phyloP scores from a whole-genome alignment of 2,888 invertebrate species.

The Argynnis bischoffii region DNA sequence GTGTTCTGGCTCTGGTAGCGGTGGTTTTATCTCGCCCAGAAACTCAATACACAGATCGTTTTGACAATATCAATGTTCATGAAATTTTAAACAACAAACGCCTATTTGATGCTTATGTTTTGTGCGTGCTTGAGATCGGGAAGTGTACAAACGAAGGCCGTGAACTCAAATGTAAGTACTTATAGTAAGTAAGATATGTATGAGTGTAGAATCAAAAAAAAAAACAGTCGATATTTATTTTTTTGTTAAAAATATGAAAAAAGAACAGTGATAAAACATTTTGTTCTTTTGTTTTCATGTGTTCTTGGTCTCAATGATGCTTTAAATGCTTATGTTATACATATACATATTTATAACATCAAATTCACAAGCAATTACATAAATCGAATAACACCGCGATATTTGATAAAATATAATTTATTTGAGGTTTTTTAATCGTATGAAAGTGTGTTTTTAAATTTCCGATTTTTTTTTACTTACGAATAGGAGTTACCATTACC shows the following conservation, averaged over 20 bases:
- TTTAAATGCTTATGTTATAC: too few relatives aligned
- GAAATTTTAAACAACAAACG: constrained; percentile 84
- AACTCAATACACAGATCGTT: constrained; percentile 82
- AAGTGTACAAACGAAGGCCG: constrained; percentile 86
- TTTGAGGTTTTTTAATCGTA: too few relatives aligned
- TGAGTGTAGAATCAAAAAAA: not conserved
- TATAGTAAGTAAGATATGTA: not conserved
- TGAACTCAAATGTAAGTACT: constrained; percentile 85
- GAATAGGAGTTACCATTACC: too few relatives aligned
- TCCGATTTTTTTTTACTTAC: too few relatives aligned
- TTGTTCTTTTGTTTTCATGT: too few relatives aligned
- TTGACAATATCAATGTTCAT: constrained; percentile 81
- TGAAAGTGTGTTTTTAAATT: too few relatives aligned
- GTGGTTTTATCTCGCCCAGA: constrained; percentile 38
- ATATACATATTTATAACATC: too few relatives aligned
- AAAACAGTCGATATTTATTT: not conserved
- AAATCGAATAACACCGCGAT: too few relatives aligned
- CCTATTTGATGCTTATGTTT: constrained; percentile 84
- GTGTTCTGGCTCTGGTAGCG: constrained; percentile 56
- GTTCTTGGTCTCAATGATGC: too few relatives aligned
- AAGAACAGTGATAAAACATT: too few relatives aligned
- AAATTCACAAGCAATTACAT: too few relatives aligned
- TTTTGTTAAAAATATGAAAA: not conserved
- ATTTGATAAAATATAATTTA: too few relatives aligned
- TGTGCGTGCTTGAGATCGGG: constrained; percentile 84